Percentiles rank a stretch among this genome's conserved stretches.
phyloP scores from a whole-genome alignment of 1,140 invertebrate genomes.

The Ips typographus region DNA sequence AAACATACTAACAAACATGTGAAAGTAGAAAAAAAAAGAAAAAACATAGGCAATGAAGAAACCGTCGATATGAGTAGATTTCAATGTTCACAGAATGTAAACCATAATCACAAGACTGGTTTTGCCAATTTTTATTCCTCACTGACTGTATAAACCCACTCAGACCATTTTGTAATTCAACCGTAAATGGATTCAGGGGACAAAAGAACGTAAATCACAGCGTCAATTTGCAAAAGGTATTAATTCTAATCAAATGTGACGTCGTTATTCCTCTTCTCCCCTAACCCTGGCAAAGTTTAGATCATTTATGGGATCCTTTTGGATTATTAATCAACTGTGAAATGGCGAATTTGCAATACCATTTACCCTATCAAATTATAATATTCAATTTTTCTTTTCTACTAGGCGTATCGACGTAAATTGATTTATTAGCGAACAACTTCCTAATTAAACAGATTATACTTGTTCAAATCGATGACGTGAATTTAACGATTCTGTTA shows the following conservation, averaged over 20 bases:
- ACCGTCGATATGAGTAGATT: too few relatives aligned
- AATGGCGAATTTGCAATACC: slow-evolving; percentile 20
- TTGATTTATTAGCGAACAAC: slow-evolving; percentile 8
- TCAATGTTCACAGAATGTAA: too few relatives aligned
- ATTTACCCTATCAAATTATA: slow-evolving; percentile 7
- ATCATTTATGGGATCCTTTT: neutral
- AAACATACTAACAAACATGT: too few relatives aligned
- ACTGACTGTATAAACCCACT: neutral
- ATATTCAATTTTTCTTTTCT: neutral
- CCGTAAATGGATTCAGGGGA: neutral
- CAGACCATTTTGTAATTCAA: neutral
- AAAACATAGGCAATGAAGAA: too few relatives aligned
- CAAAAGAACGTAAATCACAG: neutral
- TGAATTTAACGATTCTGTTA: too few relatives aligned
- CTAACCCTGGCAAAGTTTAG: neutral
- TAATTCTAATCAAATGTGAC: slow-evolving; percentile 17
- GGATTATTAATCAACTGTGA: slow-evolving; percentile 21
- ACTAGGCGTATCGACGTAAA: neutral
- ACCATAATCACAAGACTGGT: neutral
- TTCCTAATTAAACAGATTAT: slow-evolving; percentile 4
- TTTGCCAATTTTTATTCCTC: neutral
- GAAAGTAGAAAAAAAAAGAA: too few relatives aligned
- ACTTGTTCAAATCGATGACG: too few relatives aligned
- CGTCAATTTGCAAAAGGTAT: slow-evolving; percentile 21
- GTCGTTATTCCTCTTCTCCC: slow-evolving; percentile 3